Base-by-base conservation (phyloP, 2,888 invertebrate species). In the Caenorhabditis imperialis region DNA sequence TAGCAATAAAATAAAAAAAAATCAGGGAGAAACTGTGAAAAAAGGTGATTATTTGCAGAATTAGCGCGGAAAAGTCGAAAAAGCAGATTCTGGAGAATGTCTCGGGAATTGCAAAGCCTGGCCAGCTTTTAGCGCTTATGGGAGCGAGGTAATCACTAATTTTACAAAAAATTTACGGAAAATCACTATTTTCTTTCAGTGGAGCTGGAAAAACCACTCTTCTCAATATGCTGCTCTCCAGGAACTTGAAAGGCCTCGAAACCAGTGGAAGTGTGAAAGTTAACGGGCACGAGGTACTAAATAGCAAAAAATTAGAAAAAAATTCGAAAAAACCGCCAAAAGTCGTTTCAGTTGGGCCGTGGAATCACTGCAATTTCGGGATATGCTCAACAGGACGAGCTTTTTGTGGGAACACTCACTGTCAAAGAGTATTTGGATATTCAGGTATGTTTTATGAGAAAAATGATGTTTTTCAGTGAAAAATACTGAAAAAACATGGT, bases 151-250 rank as follows among this genome's bases (percentile, higher is more conserved):
- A 20, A 22, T n/a, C n/a, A n/a, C n/a, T n/a, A n/a, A n/a, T n/a
- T n/a, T n/a, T 47, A 23, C n/a, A 51, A 51, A 27, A 30, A 14
- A 51, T 27, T 30, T 30, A 7, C 7, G 30, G 30, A 30, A 30
- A 30, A 7, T 30, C 30, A 30, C 30, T 30, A 30, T 30, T 30
- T 20, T 37, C 18, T 57, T 58, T 20, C 72, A 90, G 90, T 27
- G 96, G 96, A 0, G 94, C 96, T 0, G 96, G 96, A 1, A 97
- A 97, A 90, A 96, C 96, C 0, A 96, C 96, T 0, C 91, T 97
- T 3, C 90, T 97, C 65, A 96, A 97, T 89, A 92, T 94, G 0
- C 89, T 97, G 76, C 95, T 82, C 1, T 65, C 77, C 7, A 63
- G 85, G 25, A 85, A 85, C 58, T 57, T 44, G 23, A 84, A 84